Evolutionary conservation across 2,113 vertebrate species (phyloP).

Genomic region (Lasiurus cinereus): DNA sequence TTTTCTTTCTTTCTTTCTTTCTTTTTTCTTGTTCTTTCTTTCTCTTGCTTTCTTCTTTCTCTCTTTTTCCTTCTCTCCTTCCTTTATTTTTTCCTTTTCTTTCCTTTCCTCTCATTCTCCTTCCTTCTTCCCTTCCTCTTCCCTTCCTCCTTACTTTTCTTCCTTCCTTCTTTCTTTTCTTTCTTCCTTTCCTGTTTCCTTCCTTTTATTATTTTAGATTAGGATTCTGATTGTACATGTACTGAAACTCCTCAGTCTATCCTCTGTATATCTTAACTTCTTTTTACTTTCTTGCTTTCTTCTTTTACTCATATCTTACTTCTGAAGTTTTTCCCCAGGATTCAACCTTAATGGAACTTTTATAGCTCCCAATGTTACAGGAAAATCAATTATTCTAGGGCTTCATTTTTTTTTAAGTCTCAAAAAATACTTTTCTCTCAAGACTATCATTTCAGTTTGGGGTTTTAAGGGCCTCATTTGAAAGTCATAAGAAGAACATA

Average conservation of each 20-base stretch:
- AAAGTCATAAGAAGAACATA: background rate
- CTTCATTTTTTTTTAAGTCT: conserved; percentile 21
- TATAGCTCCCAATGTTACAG: background rate
- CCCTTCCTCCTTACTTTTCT: background rate
- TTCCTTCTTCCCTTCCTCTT: background rate
- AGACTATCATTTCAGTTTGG: conserved; percentile 5
- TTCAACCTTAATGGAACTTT: background rate
- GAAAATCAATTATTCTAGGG: conserved; percentile 57
- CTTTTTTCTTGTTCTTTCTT: fast-evolving
- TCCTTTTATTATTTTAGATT: background rate
- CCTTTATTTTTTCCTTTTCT: too few relatives aligned
- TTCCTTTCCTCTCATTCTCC: background rate
- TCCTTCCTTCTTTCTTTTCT: fast-evolving
- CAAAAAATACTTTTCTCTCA: conserved; percentile 54
- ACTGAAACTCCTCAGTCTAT: background rate
- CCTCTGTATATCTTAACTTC: background rate
- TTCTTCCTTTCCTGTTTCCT: background rate
- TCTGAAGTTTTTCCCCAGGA: conserved; percentile 49
- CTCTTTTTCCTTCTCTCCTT: fast-evolving
- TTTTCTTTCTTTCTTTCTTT: too few relatives aligned
- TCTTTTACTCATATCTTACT: conserved; percentile 3
- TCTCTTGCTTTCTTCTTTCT: fast-evolving
- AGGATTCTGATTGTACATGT: background rate
- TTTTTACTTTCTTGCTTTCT: background rate
- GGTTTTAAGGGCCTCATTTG: conserved; percentile 19